These are phyloP conservation scores for Paramacrobiotus metropolitanus DNA, from an alignment of 1,140 invertebrate genomes.

Conservation along the genomic window DNA sequence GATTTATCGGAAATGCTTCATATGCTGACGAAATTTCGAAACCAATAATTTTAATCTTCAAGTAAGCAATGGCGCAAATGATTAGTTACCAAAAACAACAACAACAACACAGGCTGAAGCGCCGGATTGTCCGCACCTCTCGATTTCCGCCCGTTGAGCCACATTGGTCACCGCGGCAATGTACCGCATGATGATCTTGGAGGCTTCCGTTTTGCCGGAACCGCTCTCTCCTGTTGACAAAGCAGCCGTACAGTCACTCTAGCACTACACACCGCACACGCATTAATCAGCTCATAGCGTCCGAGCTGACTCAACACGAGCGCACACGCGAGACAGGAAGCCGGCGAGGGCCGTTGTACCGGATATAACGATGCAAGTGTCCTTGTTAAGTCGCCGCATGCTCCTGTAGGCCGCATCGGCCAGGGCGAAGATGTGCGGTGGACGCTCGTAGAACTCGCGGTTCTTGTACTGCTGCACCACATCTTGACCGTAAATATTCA, in stretches of 20 bases:
- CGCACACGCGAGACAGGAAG: not conserved
- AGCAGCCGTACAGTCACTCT: not conserved
- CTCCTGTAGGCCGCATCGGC: constrained; percentile 72
- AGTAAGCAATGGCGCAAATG: too few species aligned
- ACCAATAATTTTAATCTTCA: too few species aligned
- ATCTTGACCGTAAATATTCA: constrained; percentile 58
- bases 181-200: constrained; percentile 97
- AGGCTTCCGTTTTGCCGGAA: constrained; percentile 87
- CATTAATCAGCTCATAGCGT: too few species aligned
- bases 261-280: too few species aligned
- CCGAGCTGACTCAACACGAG: too few species aligned
- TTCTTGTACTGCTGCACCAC: constrained; percentile 65
- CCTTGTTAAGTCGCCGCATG: constrained; percentile 60
- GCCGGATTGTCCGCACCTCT: constrained; percentile 55
- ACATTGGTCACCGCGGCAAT: constrained; percentile 88
- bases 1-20: too few species aligned
- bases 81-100: too few species aligned
- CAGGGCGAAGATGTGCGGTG: constrained; percentile 79
- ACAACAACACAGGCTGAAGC: too few species aligned
- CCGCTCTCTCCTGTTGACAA: constrained; percentile 55
- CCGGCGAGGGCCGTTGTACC: constrained; percentile 19
- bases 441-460: constrained; percentile 71
- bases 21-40: too few species aligned
- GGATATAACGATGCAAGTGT: constrained; percentile 83
- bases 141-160: constrained; percentile 71